Evolutionary conservation across 2,888 invertebrate species (phyloP).

Genomic region (Germaria angustata): DNA sequence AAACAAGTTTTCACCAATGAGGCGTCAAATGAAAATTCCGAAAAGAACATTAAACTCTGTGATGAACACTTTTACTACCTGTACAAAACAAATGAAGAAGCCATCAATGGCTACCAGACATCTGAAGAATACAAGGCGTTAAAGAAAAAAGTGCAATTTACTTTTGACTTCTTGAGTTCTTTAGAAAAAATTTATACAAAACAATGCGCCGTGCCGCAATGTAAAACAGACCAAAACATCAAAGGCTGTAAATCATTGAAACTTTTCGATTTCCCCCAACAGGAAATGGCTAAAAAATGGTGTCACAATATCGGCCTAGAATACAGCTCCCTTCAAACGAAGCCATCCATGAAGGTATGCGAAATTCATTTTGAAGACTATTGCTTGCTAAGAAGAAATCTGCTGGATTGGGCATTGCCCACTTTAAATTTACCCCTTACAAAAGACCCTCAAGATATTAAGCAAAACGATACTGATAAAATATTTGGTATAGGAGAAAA

Average conservation of each 20-base stretch:
- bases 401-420: constrained; percentile 72
- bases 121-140: not conserved
- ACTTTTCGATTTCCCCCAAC: constrained; percentile 71
- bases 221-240: constrained; percentile 20
- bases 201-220: constrained; percentile 43
- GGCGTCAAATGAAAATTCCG: not conserved
- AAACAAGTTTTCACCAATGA: not conserved
- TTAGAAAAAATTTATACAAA: constrained; percentile 15
- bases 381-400: constrained; percentile 69
- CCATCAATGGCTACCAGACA: not conserved
- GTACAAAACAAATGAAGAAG: constrained; percentile 32
- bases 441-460: constrained; percentile 11
- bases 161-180: not conserved
- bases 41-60: constrained; percentile 13
- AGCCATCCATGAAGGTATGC: constrained; percentile 67
- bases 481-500: not conserved
- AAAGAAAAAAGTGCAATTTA: not conserved
- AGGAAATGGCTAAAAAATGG: constrained; percentile 72
- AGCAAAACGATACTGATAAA: constrained; percentile 28
- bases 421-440: constrained; percentile 70
- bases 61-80: constrained; percentile 54
- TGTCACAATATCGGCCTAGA: constrained; percentile 65
- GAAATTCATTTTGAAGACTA: constrained; percentile 71
- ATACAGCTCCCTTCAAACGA: not conserved
- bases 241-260: constrained; percentile 33